A percentile compares a stretch with the other conserved stretches of the same genome.
These are phyloP conservation scores for Rhinolophus ferrumequinum DNA, from an alignment of 2,113 vertebrate genomes.

Conservation along the genomic window DNA sequence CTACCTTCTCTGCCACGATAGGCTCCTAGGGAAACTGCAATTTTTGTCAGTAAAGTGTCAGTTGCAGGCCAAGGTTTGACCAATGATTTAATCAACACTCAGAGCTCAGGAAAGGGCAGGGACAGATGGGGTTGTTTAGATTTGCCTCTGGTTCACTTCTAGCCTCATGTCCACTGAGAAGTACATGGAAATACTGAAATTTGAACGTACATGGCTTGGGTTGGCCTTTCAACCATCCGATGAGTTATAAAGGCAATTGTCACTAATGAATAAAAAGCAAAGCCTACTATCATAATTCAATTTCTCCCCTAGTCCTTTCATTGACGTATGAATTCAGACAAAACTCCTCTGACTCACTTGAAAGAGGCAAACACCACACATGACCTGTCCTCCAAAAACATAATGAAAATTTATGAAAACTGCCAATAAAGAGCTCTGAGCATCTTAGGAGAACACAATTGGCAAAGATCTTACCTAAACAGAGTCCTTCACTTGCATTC, in stretches of 20 bases:
- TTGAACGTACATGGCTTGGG: neutral
- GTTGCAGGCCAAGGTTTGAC: neutral
- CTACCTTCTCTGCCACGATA: neutral
- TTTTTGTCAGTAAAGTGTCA: constrained; percentile 39
- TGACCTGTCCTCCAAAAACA: constrained; percentile 12
- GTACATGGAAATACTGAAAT: neutral
- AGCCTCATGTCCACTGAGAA: neutral
- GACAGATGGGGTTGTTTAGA: neutral
- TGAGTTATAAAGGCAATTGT: neutral
- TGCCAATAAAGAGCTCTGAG: constrained; percentile 5
- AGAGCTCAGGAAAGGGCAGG: constrained; percentile 10
- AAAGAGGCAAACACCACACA: neutral
- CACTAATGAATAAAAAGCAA: neutral
- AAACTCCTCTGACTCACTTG: neutral
- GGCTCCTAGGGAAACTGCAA: neutral
- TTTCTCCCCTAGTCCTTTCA: neutral
- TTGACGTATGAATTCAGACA: neutral
- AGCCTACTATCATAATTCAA: neutral
- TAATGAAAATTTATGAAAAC: neutral
- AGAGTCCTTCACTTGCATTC: neutral
- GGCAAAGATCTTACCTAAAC: neutral
- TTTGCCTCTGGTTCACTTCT: neutral
- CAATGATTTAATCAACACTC: neutral
- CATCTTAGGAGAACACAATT: neutral
- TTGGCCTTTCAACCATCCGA: neutral